Evolutionary conservation across 2,797 vertebrate genomes (phyloP).

Genomic region (Myotis planiceps): DNA sequence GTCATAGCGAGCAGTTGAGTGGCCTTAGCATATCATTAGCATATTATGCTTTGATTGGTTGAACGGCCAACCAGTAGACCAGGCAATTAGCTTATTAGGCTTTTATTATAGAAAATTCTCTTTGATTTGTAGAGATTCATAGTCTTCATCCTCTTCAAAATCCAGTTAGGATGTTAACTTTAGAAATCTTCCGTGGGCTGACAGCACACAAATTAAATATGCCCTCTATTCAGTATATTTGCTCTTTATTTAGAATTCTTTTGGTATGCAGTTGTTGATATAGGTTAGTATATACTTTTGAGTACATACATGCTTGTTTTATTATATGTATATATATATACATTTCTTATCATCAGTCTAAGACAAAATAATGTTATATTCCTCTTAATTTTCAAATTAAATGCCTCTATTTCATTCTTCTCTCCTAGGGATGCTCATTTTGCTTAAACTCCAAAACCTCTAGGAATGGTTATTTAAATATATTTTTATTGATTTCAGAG

Average conservation of each 20-base stretch:
- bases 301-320: neutral
- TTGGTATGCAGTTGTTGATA: neutral
- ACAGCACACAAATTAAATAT: neutral
- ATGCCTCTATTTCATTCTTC: neutral
- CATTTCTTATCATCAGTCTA: neutral
- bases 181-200: neutral
- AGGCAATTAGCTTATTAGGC: too few species aligned
- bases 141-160: conserved; percentile 5
- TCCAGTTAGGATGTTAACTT: conserved; percentile 5
- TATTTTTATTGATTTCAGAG: too few species aligned
- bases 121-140: neutral
- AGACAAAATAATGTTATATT: neutral
- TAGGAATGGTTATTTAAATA: neutral
- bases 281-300: neutral
- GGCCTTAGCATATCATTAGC: too few species aligned
- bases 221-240: neutral
- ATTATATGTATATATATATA: neutral
- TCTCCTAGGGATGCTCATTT: neutral
- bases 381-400: conserved; percentile 43
- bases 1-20: too few species aligned
- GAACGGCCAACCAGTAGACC: too few species aligned
- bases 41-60: too few species aligned
- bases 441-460: neutral
- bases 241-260: neutral
- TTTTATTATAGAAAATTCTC: neutral